These are phyloP conservation scores for Steinernema hermaphroditum DNA, from an alignment of 2,888 invertebrate species.

Conservation along the genomic window DNA sequence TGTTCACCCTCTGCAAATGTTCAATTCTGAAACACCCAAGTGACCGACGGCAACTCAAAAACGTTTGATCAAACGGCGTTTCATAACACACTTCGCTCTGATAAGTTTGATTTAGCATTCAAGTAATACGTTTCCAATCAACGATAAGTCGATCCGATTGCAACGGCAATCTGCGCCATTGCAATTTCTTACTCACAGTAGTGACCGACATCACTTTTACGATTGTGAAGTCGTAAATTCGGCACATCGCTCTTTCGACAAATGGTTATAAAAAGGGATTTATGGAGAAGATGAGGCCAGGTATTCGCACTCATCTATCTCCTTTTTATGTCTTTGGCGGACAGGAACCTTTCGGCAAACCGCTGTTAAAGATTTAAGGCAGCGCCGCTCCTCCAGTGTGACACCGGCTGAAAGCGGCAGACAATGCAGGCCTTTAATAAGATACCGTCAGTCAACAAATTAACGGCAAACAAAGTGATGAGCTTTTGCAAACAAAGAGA, in stretches of 20 bases:
- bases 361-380: background rate
- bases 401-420: too few relatives aligned
- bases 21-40: background rate
- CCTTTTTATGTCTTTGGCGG: background rate
- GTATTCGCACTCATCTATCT: constrained; percentile 4
- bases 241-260: background rate
- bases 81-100: background rate
- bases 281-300: background rate
- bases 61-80: background rate
- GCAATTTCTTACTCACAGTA: too few relatives aligned
- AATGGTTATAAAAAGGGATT: constrained; percentile 10
- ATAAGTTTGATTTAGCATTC: too few relatives aligned
- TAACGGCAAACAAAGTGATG: background rate
- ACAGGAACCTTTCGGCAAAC: background rate
- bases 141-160: background rate
- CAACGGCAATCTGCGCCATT: too few relatives aligned
- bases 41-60: constrained; percentile 20
- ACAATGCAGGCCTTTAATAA: background rate
- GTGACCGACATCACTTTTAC: too few relatives aligned
- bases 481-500: background rate
- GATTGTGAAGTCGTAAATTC: background rate
- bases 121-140: background rate
- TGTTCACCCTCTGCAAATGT: background rate
- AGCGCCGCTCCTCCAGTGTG: background rate
- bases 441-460: background rate